Evolutionary conservation across 2,888 invertebrate genomes (phyloP), one percentile per base, ranked within the genome.

Genomic region (Perizoma affinitatum): DNA sequence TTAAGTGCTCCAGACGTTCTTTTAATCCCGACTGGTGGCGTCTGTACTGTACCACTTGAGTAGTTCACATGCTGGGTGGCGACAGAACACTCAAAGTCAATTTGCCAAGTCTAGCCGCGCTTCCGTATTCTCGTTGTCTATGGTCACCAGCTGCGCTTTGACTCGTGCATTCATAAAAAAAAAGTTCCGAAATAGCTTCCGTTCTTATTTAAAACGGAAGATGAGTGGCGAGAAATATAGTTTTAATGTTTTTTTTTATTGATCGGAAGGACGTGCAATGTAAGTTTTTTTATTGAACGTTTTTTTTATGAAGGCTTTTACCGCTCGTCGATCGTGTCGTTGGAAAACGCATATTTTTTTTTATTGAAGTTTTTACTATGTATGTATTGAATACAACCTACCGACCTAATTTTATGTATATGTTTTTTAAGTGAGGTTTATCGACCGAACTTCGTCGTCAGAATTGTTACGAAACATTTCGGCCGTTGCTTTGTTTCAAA

Each of bases 81-180:
- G 91, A 90, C 91, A 87, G 78, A 83, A 80, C 88, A 89, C 90
- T 90, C 80, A 81, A 80, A 80, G 76, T 75, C 87, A 88, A 90
- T 90, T 90, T 88, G 90, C 91, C 46, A 89, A 78, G 90, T 90
- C 90, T 89, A 87, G 88, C 82, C 88, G 72, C 67, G 82, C 77
- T 89, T 89, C 88, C 88, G 86, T 80, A 72, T 73, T 70, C 48
- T 54, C 51, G 42, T 63, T 67, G 66, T 68, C 68, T 67, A 70
- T 69, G 63, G 61, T 61, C 58, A 61, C 68, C 68, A 69, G 69
- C 67, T 69, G 70, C 67, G 66, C 50, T 61, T 64, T 57, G 65
- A 61, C 67, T 67, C 63, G 69, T 69, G 67, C 66, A 57, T 59
- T 58, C 45, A 36, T 58, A 67, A 65, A 60, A 66, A 56, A 67